A percentile compares a stretch with the other conserved stretches of the same genome.
phyloP scores from a whole-genome alignment of 2,113 vertebrate genomes.

The Antennarius striatus region DNA sequence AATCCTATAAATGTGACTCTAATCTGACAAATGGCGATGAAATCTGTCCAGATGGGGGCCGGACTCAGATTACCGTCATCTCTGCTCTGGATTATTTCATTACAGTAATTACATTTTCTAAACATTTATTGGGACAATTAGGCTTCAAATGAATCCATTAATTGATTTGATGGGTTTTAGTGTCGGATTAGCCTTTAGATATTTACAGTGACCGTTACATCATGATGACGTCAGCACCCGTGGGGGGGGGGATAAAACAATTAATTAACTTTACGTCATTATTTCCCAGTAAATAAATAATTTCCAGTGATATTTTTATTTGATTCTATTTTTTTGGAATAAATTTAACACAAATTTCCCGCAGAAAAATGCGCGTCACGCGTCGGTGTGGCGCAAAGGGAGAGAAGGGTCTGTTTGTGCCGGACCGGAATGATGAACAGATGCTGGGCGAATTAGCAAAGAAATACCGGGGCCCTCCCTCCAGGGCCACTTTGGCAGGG shows the following conservation, averaged over 20 bases:
- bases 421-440: slow-evolving; percentile 80
- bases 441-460: slow-evolving; percentile 86
- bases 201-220: slow-evolving; percentile 26
- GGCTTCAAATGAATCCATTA: slow-evolving; percentile 30
- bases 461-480: slow-evolving; percentile 84
- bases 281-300: no score
- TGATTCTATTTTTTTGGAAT: no score
- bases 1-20: slow-evolving; percentile 69
- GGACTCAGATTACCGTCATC: slow-evolving; percentile 21
- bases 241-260: background rate
- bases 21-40: slow-evolving; percentile 67
- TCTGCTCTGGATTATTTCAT: slow-evolving; percentile 66
- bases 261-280: no score
- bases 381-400: background rate
- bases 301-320: no score
- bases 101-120: slow-evolving; percentile 65
- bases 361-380: background rate
- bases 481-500: slow-evolving; percentile 82
- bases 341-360: background rate
- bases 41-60: slow-evolving; percentile 72
- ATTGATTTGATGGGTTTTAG: slow-evolving; percentile 42
- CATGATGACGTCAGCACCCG: background rate
- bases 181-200: slow-evolving; percentile 32
- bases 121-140: slow-evolving; percentile 59
- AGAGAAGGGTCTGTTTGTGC: slow-evolving; percentile 9